A percentile compares a stretch with the other conserved stretches of the same genome.
These are phyloP conservation scores for Spodoptera frugiperda DNA, from an alignment of 1,140 invertebrate species.

Conservation along the genomic window DNA sequence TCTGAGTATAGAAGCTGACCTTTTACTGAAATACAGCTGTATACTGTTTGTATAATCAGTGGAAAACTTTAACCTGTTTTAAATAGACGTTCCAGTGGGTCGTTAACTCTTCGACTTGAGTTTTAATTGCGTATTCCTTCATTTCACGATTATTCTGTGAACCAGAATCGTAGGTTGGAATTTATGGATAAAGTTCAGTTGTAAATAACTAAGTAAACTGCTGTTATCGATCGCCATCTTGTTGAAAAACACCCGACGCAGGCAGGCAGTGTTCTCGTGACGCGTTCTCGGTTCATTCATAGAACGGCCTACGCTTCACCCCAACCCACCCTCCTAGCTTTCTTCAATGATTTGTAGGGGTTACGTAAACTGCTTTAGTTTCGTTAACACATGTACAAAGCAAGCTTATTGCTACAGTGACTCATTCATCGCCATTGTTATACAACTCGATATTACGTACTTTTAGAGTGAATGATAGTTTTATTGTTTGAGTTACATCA, in stretches of 20 bases:
- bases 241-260: slow-evolving; percentile 52
- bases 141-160: too few relatives aligned
- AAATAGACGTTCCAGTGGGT: too few relatives aligned
- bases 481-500: background rate
- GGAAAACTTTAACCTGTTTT: too few relatives aligned
- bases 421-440: slow-evolving; percentile 17
- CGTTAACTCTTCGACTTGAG: too few relatives aligned
- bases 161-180: too few relatives aligned
- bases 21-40: too few relatives aligned
- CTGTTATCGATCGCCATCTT: slow-evolving; percentile 52
- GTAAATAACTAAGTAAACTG: slow-evolving; percentile 18
- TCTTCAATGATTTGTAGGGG: slow-evolving; percentile 41
- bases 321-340: slow-evolving; percentile 23
- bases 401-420: slow-evolving; percentile 11
- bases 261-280: slow-evolving; percentile 40
- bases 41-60: too few relatives aligned
- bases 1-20: background rate
- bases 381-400: slow-evolving; percentile 10
- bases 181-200: background rate
- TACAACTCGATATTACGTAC: background rate
- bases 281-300: slow-evolving; percentile 58
- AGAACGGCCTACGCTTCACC: slow-evolving; percentile 55
- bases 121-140: too few relatives aligned
- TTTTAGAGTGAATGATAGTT: slow-evolving; percentile 2
- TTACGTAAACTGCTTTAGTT: slow-evolving; percentile 42